Percentiles rank a stretch among this genome's conserved stretches.
These are phyloP conservation scores for Callipepla squamata DNA, from an alignment of 2,113 vertebrate species.

Conservation along the genomic window DNA sequence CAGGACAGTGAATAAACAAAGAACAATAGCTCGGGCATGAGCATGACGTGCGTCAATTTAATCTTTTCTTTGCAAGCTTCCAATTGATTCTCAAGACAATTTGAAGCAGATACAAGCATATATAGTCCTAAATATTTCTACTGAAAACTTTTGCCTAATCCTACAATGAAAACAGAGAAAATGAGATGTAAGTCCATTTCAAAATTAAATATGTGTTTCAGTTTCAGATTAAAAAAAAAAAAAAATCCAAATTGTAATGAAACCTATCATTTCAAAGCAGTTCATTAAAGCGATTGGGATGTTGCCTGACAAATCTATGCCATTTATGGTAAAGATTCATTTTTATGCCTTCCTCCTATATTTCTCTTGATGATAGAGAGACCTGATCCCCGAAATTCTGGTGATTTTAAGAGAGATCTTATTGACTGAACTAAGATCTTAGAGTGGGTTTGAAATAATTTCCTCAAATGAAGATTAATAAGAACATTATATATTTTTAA, in stretches of 20 bases:
- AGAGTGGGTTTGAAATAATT: background rate
- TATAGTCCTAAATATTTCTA: background rate
- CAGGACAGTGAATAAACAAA: background rate
- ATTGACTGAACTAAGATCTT: background rate
- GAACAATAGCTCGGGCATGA: background rate
- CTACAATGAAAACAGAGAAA: background rate
- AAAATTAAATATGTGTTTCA: background rate
- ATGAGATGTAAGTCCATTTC: background rate
- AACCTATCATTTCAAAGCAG: too few relatives aligned
- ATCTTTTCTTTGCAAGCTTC: background rate
- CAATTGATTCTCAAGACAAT: background rate
- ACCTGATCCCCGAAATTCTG: background rate
- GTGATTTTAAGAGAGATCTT: background rate
- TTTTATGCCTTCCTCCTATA: background rate
- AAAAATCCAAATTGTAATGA: too few relatives aligned
- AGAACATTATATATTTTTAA: background rate
- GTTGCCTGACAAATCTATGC: background rate
- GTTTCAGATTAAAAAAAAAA: background rate
- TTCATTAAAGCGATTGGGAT: too few relatives aligned
- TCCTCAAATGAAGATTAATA: background rate
- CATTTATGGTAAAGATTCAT: background rate
- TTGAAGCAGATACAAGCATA: background rate
- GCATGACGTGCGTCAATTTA: background rate
- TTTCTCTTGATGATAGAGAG: background rate
- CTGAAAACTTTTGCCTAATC: background rate